Base-by-base conservation (phyloP, 2,888 invertebrate genomes). In the Andrena chrysosceles region DNA sequence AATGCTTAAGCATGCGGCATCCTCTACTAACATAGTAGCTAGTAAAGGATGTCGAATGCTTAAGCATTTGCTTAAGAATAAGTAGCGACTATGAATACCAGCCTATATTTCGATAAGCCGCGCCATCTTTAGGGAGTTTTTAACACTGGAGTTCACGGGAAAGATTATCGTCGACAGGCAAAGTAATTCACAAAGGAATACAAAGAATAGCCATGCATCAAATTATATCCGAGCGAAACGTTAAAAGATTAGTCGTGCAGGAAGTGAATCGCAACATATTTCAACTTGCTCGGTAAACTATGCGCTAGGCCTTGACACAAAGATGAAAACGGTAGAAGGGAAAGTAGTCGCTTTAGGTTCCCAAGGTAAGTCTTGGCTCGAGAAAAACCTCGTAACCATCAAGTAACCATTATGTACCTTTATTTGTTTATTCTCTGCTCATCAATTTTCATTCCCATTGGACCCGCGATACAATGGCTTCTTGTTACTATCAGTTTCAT, bases 291-390 rank as follows among this genome's bases (percentile, higher is more conserved):
- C 31, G 60, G 56, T 31, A 67, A 60, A 72, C 71, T 66, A 80
- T 80, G 63, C 16, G 29, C 59, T 64, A 29, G 10, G 23, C 5
- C 42, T 26, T 10, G 59, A 23, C 16, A 8, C 7, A 54, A 89
- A 75, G 93, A 97, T 97, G 97, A 96, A 96, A 94, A 96, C 96
- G 84, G 95, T 97, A 85, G 96, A 97, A 93, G 98, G 97, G 81
- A 98, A 98, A 96, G 96, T 98, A 70, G 98, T 98, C 69, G 96
- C 98, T 86, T 95, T 98, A 79, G 98, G 98, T 74, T 95, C 97
- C 70, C 96, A 97, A 96, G 97, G 97, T 97, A 95, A 95, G 81
- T 66, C 23, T 23, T 7, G 3, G 0, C 6, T 63, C 10, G 10
- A 59, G 3, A 10, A 29, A 31, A n/a, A 26, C 56, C 10, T 56